phyloP scores from a whole-genome alignment of 2,797 vertebrate genomes.

The Melanotaenia pygmaea region DNA sequence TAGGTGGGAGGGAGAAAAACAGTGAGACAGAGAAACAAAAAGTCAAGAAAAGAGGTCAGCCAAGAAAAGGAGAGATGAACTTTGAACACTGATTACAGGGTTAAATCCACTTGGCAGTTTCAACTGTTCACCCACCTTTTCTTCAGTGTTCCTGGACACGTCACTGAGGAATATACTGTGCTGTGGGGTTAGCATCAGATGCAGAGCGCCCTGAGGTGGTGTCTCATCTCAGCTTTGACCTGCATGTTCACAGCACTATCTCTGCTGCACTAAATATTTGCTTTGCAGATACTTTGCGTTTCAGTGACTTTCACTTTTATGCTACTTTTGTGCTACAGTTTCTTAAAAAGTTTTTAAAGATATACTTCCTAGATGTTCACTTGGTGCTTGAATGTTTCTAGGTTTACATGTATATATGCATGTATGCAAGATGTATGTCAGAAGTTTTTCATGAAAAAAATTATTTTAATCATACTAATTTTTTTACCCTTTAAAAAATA shows the following conservation, averaged over 20 bases:
- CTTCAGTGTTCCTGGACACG: conserved; percentile 31
- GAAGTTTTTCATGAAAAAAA: no score
- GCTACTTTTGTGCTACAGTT: background rate
- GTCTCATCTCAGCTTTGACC: conserved; percentile 34
- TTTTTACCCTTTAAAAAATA: no score
- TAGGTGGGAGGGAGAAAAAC: conserved; percentile 60
- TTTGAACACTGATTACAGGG: conserved; percentile 52
- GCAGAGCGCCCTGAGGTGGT: conserved; percentile 28
- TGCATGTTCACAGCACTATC: background rate
- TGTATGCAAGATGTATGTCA: background rate
- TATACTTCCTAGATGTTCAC: background rate
- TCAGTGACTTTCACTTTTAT: background rate
- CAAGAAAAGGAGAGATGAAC: conserved; percentile 47
- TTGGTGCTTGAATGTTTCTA: background rate
- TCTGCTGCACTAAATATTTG: background rate
- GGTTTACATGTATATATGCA: background rate
- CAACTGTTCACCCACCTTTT: conserved; percentile 43
- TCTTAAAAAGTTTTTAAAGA: no score
- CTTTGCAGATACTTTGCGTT: background rate
- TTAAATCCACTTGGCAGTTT: conserved; percentile 55
- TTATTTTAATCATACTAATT: no score
- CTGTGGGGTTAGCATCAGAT: conserved; percentile 49
- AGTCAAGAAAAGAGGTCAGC: conserved; percentile 53
- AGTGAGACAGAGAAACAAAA: conserved; percentile 41
- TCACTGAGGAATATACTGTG: conserved; percentile 15